These are phyloP conservation scores for Bellardia pandia DNA, from an alignment of 2,888 invertebrate genomes.

Conservation along the genomic window DNA sequence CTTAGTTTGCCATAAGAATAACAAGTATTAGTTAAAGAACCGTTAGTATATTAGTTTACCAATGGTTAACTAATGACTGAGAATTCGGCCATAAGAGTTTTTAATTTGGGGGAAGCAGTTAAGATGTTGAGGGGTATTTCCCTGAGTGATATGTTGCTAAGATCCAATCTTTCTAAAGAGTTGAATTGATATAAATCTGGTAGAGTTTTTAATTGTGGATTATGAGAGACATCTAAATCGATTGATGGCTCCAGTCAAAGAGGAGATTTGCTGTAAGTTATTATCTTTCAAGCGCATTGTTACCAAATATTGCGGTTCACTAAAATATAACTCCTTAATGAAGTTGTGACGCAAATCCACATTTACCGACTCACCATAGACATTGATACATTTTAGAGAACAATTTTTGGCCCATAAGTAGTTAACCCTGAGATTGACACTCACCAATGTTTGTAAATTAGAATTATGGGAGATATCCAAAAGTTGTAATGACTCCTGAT, in stretches of 20 bases:
- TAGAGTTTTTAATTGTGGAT: constrained; percentile 76
- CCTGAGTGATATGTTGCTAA: constrained; percentile 79
- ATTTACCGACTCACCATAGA: constrained; percentile 78
- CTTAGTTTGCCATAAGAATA: too few relatives aligned
- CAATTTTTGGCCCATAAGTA: constrained; percentile 78
- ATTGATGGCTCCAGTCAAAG: constrained; percentile 77
- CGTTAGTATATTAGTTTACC: too few relatives aligned
- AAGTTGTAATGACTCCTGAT: constrained; percentile 73
- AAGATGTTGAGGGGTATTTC: constrained; percentile 77
- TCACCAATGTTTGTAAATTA: constrained; percentile 75
- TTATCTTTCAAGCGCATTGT: constrained; percentile 79
- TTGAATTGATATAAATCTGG: constrained; percentile 79
- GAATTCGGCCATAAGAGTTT: too few relatives aligned
- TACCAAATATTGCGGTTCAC: constrained; percentile 77
- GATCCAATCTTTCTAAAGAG: constrained; percentile 77
- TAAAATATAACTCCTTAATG: constrained; percentile 80
- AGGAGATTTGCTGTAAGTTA: constrained; percentile 79
- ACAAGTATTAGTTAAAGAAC: too few relatives aligned
- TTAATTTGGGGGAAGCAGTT: constrained; percentile 75
- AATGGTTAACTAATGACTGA: too few relatives aligned
- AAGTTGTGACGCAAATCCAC: constrained; percentile 78
- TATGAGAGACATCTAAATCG: constrained; percentile 78
- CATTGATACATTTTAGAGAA: constrained; percentile 79
- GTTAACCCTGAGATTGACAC: constrained; percentile 75
- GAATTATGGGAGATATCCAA: constrained; percentile 79